Percentiles rank a stretch among this genome's conserved stretches.
Conservation (phyloP, 2,113 vertebrate species). For the Misgurnus mizolepis region DNA sequence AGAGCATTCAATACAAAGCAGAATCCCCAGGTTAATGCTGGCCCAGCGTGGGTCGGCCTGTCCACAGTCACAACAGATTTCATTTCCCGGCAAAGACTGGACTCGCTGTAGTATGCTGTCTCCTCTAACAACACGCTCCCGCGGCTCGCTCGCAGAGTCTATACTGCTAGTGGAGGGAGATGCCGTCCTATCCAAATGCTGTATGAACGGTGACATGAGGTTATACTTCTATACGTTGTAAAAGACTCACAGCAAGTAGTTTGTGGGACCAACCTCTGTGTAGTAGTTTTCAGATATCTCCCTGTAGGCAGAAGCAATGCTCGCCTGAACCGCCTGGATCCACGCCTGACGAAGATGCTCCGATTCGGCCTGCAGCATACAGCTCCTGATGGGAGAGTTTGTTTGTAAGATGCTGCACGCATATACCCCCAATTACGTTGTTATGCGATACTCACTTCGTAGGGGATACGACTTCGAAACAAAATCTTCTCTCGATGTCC, state of each 20-base stretch:
- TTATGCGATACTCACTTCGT: conserved; percentile 82
- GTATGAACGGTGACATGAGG: neutral
- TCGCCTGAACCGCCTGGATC: conserved; percentile 97
- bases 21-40: conserved; percentile 96
- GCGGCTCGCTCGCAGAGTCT: conserved; percentile 85
- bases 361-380: conserved; percentile 96
- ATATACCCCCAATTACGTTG: neutral
- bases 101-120: conserved; percentile 90
- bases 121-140: conserved; percentile 82
- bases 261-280: conserved; percentile 65
- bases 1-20: conserved; percentile 97
- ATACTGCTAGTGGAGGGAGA: conserved; percentile 91
- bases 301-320: conserved; percentile 95
- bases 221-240: neutral
- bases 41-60: conserved; percentile 93
- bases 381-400: conserved; percentile 80
- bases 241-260: neutral
- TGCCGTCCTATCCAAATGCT: conserved; percentile 91
- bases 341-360: conserved; percentile 95
- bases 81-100: conserved; percentile 88
- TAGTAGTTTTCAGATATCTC: conserved; percentile 80
- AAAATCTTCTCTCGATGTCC: conserved; percentile 95
- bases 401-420: neutral
- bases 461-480: conserved; percentile 97
- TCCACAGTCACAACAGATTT: conserved; percentile 92